Base-by-base conservation (phyloP, 2,888 invertebrate species). In the Therioaphis trifolii region DNA sequence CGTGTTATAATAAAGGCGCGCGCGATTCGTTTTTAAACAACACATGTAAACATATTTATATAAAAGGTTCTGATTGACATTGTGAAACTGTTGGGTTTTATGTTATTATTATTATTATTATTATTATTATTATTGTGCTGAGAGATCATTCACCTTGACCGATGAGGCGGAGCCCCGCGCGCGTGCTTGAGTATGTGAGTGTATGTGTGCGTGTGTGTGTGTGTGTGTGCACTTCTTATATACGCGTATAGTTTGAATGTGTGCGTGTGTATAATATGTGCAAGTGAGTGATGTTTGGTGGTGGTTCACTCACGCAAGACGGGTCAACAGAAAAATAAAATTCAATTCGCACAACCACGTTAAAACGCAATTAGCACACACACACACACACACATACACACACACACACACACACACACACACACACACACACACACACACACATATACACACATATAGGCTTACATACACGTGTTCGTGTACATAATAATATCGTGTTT, bases 111-210 rank as follows among this genome's bases (percentile, higher is more conserved):
- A 43, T 68, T 29, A 72, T 58, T 14, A 27, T 72, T 27, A 43
- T 46, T 46, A 76, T 63, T 66, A 63, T 49, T 46, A 66, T 77
- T 77, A 35, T 66, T 66, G 52, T 77, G 76, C 63, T 24, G 18
- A 52, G 77, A 77, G 77, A 77, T 77, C 77, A 66, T 77, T 77
- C 77, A 77, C 77, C 77, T 77, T 77, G 77, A 77, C 77, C 77
- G 35, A 52, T 49, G 49, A 77, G 77, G 66, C 76, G 77, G 77
- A 49, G 66, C 49, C 63, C 63, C 15, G 49, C 29, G 9, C 21
- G 18, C 15, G 15, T 18, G 18, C n/a, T n/a, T n/a, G n/a, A n/a
- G n/a, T n/a, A n/a, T n/a, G n/a, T 35, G 18, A 7, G 46, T 46
- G 27, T 35, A 4, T 35, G 12, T 35, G 15, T 52, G 55, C 72